Evolutionary conservation across 2,113 vertebrate species (phyloP).

Genomic region (Pycnonotus jocosus): DNA sequence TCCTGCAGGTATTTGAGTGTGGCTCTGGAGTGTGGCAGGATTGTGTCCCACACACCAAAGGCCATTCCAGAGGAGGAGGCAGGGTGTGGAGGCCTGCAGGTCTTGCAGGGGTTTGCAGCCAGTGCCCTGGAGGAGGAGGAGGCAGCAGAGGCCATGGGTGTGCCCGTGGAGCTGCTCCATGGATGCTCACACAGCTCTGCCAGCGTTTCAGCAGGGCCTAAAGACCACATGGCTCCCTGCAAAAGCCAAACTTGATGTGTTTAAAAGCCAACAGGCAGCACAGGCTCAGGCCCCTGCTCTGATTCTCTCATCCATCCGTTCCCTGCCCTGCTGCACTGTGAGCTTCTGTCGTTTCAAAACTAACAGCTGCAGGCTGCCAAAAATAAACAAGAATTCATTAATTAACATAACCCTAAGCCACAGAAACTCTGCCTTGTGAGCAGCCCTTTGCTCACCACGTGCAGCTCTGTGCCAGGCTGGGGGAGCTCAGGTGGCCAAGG

Average conservation of each 20-base stretch:
- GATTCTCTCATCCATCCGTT: background rate
- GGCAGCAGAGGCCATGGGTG: background rate
- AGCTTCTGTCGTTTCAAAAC: conserved; percentile 65
- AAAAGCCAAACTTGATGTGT: background rate
- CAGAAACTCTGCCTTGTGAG: conserved; percentile 54
- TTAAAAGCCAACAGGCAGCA: background rate
- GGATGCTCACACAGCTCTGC: background rate
- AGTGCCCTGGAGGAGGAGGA: background rate
- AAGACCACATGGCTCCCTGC: background rate
- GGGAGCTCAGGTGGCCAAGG: background rate
- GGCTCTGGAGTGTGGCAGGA: background rate
- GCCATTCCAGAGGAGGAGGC: background rate
- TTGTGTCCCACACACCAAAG: background rate
- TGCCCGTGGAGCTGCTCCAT: background rate
- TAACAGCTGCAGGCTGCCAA: conserved; percentile 66
- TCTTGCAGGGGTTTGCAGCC: background rate
- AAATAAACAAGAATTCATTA: background rate
- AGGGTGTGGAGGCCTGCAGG: background rate
- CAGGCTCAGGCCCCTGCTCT: background rate
- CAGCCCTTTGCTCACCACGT: background rate
- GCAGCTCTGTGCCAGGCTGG: conserved; percentile 18
- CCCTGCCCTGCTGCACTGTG: background rate
- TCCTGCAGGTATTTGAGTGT: fast-evolving
- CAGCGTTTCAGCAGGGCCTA: background rate
- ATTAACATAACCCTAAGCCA: conserved; percentile 51